A percentile compares a stretch with the other conserved stretches of the same genome.
Conservation (phyloP, 1,140 invertebrate genomes). For the Euwallacea fornicatus region DNA sequence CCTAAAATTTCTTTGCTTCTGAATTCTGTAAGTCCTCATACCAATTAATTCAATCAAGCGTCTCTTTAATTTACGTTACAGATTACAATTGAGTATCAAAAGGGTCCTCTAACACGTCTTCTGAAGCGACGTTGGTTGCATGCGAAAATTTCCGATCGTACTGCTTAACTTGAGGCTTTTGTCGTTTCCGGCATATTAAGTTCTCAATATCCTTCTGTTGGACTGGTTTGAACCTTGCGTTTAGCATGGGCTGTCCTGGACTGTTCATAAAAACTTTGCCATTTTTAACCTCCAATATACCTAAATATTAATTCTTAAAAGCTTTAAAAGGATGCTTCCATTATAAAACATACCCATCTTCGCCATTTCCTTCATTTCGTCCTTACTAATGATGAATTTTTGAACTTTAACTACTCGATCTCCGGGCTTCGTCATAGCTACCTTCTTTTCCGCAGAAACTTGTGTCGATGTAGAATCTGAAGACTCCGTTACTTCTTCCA, state of each 20-base stretch:
- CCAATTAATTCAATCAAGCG: no score
- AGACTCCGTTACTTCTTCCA: constrained; percentile 43
- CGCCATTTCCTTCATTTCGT: constrained; percentile 62
- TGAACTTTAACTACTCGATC: constrained; percentile 62
- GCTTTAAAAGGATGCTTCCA: not conserved
- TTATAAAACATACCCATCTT: constrained; percentile 54
- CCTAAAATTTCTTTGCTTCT: no score
- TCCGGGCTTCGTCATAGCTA: constrained; percentile 60
- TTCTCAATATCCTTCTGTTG: constrained; percentile 38
- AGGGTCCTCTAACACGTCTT: no score
- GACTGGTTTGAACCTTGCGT: constrained; percentile 37
- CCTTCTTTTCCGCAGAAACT: constrained; percentile 39
- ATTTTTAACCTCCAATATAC: constrained; percentile 35
- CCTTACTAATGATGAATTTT: constrained; percentile 63
- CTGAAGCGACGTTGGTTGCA: no score
- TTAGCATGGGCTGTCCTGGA: constrained; percentile 37
- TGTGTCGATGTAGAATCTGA: not conserved
- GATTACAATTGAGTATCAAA: no score
- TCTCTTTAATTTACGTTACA: no score
- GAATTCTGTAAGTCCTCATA: no score
- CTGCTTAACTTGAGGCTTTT: constrained; percentile 22
- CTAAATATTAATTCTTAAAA: constrained; percentile 14
- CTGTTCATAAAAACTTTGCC: constrained; percentile 39
- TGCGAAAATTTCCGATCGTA: constrained; percentile 20
- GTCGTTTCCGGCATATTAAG: constrained; percentile 2